Conservation (phyloP, 2,113 vertebrate genomes). For the Orientallactaga bullata region DNA sequence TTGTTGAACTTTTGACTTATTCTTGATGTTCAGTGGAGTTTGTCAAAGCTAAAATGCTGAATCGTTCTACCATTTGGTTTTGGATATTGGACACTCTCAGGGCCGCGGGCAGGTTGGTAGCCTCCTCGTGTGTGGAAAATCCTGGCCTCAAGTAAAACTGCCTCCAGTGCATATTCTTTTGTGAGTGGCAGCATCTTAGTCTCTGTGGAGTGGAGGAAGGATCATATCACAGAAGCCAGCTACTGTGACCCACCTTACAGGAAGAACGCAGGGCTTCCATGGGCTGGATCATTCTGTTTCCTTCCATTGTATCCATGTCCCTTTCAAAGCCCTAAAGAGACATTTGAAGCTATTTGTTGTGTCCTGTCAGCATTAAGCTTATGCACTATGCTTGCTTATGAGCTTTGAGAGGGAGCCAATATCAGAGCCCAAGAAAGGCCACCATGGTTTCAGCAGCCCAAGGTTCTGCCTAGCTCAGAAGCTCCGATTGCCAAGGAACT, state of each 20-base stretch:
- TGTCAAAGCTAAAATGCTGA: constrained; percentile 35
- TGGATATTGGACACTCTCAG: neutral
- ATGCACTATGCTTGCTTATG: neutral
- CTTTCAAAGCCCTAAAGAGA: neutral
- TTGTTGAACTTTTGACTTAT: constrained; percentile 16
- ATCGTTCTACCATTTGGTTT: neutral
- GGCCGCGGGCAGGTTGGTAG: neutral
- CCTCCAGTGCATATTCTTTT: neutral
- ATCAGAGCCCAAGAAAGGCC: neutral
- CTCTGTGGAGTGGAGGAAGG: neutral
- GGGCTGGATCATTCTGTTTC: neutral
- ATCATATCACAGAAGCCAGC: neutral
- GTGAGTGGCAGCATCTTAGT: neutral
- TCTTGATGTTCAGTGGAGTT: neutral
- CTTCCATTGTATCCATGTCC: neutral
- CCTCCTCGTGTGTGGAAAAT: fast-evolving
- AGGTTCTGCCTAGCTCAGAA: neutral
- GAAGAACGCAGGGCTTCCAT: neutral
- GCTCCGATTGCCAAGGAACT: neutral
- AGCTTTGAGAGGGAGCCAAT: neutral
- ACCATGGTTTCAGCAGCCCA: neutral
- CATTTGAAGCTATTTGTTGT: neutral
- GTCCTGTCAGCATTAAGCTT: neutral
- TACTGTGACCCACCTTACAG: neutral
- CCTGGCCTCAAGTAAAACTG: neutral